Percentiles rank a stretch among this genome's conserved stretches.
phyloP scores from a whole-genome alignment of 2,113 vertebrate genomes.

The Melanotaenia duboulayi region DNA sequence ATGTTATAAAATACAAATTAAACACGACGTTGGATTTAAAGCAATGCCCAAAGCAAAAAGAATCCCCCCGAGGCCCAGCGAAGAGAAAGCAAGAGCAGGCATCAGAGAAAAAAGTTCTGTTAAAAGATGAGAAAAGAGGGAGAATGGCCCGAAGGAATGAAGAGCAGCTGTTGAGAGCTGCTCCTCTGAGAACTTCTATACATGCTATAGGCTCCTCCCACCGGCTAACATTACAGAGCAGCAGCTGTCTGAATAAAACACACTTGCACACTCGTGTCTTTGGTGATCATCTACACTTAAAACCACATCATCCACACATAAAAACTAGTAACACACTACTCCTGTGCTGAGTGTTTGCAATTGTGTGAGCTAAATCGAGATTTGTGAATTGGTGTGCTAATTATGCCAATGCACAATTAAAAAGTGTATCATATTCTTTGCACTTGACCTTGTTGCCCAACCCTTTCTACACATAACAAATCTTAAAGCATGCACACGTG shows the following conservation, averaged over 20 bases:
- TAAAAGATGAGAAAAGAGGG: conserved; percentile 40
- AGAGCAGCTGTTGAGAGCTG: conserved; percentile 67
- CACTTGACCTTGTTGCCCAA: conserved; percentile 55
- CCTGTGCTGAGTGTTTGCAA: not conserved
- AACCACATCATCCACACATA: conserved; percentile 2
- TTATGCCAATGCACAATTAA: conserved; percentile 34
- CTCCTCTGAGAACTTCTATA: conserved; percentile 68
- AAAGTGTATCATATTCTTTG: conserved; percentile 38
- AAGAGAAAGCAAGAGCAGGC: conserved; percentile 4
- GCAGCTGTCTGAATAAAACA: conserved; percentile 63
- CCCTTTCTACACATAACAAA: conserved; percentile 26
- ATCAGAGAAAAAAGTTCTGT: conserved; percentile 51
- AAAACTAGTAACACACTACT: not conserved
- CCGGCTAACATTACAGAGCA: conserved; percentile 56
- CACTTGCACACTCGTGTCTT: conserved; percentile 20
- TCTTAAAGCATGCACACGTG: conserved; percentile 29
- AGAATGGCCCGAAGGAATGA: conserved; percentile 59
- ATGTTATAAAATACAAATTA: conserved; percentile 14
- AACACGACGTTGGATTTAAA: conserved; percentile 32
- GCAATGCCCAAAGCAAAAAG: conserved; percentile 32
- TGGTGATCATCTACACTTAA: conserved; percentile 30
- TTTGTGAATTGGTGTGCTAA: conserved; percentile 11
- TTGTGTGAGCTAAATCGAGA: conserved; percentile 10
- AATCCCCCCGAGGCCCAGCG: conserved; percentile 19
- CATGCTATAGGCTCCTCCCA: conserved; percentile 59